Evolutionary conservation across 2,888 invertebrate genomes (phyloP).

Genomic region (Kryphioiulus occultus): DNA sequence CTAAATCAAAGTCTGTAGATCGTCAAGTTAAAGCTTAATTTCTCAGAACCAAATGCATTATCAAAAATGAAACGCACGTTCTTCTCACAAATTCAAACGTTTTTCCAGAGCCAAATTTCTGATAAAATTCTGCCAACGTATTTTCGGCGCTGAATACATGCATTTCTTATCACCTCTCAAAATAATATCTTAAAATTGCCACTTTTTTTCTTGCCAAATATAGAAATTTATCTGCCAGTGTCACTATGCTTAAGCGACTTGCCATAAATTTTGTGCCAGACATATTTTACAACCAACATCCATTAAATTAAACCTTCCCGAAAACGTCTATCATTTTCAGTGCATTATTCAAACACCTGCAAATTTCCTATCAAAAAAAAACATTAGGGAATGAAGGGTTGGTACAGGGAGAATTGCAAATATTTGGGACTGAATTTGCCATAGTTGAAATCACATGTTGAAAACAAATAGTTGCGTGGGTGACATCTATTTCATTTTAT

Average conservation of each 20-base stretch:
- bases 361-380: not conserved
- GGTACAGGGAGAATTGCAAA: not conserved
- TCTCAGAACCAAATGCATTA: not conserved
- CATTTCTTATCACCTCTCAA: not conserved
- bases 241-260: not conserved
- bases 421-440: not conserved
- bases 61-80: not conserved
- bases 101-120: not conserved
- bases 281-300: not conserved
- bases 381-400: not conserved
- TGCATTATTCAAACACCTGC: not conserved
- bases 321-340: conserved; percentile 20
- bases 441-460: not conserved
- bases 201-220: not conserved
- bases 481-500: not conserved
- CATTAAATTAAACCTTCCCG: not conserved
- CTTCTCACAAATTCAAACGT: not conserved
- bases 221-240: not conserved
- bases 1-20: not conserved
- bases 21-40: not conserved
- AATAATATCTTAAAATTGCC: not conserved
- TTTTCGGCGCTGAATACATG: not conserved
- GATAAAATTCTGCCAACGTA: not conserved
- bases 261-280: not conserved
- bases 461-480: not conserved